Base-by-base conservation (phyloP, 2,888 invertebrate species). In the Neoaliturus tenellus region DNA sequence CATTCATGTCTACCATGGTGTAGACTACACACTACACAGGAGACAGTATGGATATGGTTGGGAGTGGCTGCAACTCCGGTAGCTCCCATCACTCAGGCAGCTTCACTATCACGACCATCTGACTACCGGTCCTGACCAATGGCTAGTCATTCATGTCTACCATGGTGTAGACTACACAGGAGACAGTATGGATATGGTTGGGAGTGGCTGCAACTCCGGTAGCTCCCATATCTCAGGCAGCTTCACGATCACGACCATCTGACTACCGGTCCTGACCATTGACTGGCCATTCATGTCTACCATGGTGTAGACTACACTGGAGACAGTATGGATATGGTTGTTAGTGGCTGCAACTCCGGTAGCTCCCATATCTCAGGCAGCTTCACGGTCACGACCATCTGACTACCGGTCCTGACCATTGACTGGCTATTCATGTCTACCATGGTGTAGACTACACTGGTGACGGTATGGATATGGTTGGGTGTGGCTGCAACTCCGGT, bases 241-340 rank as follows among this genome's bases (percentile, higher is more conserved):
- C 55, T 55, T 48, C 14, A 17, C 51, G 51, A 51, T 51, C 51
- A 51, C 51, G 51, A 51, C 62, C 62, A 62, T 62, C 62, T 62
- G 62, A 62, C 62, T 62, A 62, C 62, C 31, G 62, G 62, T 62
- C 62, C 62, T 62, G 25, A 25, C 20, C 55, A n/a, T n/a, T 23
- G 20, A 4, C 62, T 62, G 62, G 31, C 62, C 62, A 62, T 62
- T 62, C 62, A 62, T 62, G 62, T 12, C 28, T 17, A 62, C 31
- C 55, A 28, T 62, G 62, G 31, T 14, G 14, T 62, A 62, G 62
- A 62, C 62, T 28, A 55, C n/a, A n/a, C 55, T 55, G 17, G 20
- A 12, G 28, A n/a, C 62, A 14, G 62, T 62, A 62, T 62, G 31
- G 28, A 62, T 48, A 55, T 55, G 55, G 55, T 23, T 17, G 62